A percentile compares a stretch with the other conserved stretches of the same genome.
phyloP scores from a whole-genome alignment of 2,113 vertebrate species.

The Phocoena sinus region DNA sequence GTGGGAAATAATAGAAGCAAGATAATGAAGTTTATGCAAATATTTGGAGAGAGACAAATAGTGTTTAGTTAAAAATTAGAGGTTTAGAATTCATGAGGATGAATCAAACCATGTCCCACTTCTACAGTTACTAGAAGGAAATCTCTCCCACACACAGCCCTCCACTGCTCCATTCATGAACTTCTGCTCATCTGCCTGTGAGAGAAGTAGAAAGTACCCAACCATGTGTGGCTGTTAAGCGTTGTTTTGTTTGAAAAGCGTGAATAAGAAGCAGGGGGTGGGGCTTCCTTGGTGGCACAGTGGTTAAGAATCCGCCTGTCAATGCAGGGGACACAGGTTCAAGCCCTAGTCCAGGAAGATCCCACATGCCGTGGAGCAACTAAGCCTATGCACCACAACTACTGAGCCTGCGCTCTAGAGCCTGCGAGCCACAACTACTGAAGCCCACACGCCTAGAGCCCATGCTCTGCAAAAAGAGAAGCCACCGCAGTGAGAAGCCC shows the following conservation, averaged over 20 bases:
- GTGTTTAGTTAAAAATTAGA: slow-evolving; percentile 1
- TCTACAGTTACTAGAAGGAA: background rate
- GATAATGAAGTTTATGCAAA: background rate
- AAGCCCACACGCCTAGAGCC: too few relatives aligned
- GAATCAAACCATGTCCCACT: background rate
- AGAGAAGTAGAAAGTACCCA: background rate
- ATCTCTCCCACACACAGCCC: background rate
- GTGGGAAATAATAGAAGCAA: background rate
- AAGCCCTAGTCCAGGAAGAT: too few relatives aligned
- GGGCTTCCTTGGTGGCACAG: too few relatives aligned
- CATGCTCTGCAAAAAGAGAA: too few relatives aligned
- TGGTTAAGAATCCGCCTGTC: too few relatives aligned
- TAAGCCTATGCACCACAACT: too few relatives aligned
- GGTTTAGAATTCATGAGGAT: background rate
- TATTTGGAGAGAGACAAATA: background rate
- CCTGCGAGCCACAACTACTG: too few relatives aligned
- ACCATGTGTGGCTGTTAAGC: background rate
- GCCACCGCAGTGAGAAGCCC: too few relatives aligned
- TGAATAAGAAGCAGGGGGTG: background rate
- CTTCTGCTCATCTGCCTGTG: background rate
- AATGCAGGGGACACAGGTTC: too few relatives aligned
- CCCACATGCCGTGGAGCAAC: too few relatives aligned
- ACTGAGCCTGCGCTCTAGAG: too few relatives aligned
- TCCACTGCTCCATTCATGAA: background rate
- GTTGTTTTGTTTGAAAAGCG: background rate